phyloP scores from a whole-genome alignment of 2,888 invertebrate species.

The Melinopterus prodromus region DNA sequence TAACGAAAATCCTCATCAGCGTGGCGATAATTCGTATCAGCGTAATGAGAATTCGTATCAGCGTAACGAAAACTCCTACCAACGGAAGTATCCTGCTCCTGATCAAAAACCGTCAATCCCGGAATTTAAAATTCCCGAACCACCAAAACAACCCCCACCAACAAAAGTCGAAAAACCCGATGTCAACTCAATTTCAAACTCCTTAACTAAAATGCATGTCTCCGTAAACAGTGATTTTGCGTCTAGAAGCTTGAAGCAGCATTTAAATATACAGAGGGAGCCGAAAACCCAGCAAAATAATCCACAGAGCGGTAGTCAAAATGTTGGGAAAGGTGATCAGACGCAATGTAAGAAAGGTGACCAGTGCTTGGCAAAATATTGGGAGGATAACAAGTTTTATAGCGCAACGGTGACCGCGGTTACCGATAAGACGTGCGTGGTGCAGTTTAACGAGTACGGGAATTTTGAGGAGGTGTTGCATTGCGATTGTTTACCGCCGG shows the following conservation, averaged over 20 bases:
- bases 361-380: slow-evolving; percentile 88
- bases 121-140: background rate
- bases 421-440: slow-evolving; percentile 84
- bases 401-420: slow-evolving; percentile 84
- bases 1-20: background rate
- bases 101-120: background rate
- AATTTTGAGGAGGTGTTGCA: slow-evolving; percentile 90
- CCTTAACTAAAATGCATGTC: background rate
- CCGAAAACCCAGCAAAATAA: slow-evolving; percentile 23
- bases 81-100: slow-evolving; percentile 11
- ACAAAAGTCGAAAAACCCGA: background rate
- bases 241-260: slow-evolving; percentile 55
- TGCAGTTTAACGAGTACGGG: slow-evolving; percentile 86
- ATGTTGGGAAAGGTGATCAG: background rate
- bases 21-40: background rate
- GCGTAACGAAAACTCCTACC: background rate
- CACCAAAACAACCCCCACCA: background rate
- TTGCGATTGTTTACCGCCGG: slow-evolving; percentile 78
- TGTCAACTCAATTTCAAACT: background rate
- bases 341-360: slow-evolving; percentile 78
- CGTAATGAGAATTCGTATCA: background rate
- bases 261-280: slow-evolving; percentile 51
- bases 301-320: background rate
- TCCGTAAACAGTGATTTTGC: slow-evolving; percentile 56
- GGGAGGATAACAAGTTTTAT: slow-evolving; percentile 92